Evolutionary conservation across 2,113 vertebrate genomes (phyloP).

Genomic region (Albula glossodonta): DNA sequence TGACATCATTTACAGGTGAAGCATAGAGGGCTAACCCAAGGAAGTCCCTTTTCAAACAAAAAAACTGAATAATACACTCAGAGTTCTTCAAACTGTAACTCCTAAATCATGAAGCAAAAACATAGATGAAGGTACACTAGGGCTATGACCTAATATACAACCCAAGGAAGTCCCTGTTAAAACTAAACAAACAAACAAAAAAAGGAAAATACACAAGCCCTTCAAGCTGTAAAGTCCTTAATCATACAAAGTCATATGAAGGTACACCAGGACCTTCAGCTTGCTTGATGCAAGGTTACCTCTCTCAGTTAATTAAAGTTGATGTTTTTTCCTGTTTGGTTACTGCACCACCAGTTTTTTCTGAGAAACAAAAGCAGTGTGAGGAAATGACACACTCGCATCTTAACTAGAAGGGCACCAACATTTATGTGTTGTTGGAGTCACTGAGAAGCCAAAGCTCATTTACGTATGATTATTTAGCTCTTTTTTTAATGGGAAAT

Average conservation of each 20-base stretch:
- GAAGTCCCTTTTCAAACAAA: slow-evolving; percentile 3
- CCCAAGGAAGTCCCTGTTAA: slow-evolving; percentile 12
- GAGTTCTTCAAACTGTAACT: too few relatives aligned
- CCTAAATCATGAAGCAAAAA: too few relatives aligned
- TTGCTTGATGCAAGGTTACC: background rate
- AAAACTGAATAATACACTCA: background rate
- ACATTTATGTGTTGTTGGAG: background rate
- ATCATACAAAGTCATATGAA: background rate
- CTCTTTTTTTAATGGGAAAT: background rate
- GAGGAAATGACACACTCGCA: background rate
- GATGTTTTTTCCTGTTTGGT: background rate
- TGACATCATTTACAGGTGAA: slow-evolving; percentile 54
- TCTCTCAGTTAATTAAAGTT: background rate
- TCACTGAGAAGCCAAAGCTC: background rate
- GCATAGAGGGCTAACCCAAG: slow-evolving; percentile 3
- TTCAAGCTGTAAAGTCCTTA: background rate
- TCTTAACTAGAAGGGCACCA: background rate
- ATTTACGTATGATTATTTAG: background rate
- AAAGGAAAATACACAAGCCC: background rate
- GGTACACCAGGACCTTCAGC: background rate
- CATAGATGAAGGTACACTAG: too few relatives aligned
- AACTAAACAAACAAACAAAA: background rate
- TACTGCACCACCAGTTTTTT: background rate
- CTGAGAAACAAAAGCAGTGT: background rate
- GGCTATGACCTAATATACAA: too few relatives aligned